Conservation (phyloP, 2,888 invertebrate genomes). For the Cerceris ruficornis region DNA sequence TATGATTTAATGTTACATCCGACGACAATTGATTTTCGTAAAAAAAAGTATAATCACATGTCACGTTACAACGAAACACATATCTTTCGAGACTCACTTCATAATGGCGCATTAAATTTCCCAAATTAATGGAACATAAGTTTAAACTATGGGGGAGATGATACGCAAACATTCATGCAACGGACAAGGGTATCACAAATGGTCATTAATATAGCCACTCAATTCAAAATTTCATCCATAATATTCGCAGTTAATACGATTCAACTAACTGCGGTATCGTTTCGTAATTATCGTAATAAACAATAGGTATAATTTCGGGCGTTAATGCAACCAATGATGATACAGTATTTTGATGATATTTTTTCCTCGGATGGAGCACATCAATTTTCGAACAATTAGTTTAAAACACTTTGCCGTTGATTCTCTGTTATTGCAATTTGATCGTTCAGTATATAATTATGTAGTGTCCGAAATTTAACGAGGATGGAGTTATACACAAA, state of each 20-base stretch:
- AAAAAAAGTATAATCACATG: too few relatives aligned
- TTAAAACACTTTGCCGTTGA: background rate
- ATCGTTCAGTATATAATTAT: background rate
- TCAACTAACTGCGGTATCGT: background rate
- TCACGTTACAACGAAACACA: too few relatives aligned
- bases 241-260: background rate
- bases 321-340: background rate
- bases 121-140: background rate
- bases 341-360: background rate
- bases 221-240: too few relatives aligned
- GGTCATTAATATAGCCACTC: background rate
- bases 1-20: too few relatives aligned
- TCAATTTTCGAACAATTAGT: background rate
- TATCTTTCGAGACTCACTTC: background rate
- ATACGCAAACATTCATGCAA: background rate
- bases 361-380: too few relatives aligned
- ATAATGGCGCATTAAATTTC: background rate
- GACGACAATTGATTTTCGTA: too few relatives aligned
- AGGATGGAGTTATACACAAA: background rate
- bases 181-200: background rate
- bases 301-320: background rate
- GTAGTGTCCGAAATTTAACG: background rate
- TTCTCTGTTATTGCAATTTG: background rate
- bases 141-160: background rate
- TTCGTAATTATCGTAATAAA: conserved; percentile 2